Evolutionary conservation across 2,888 invertebrate genomes (phyloP), one percentile per base, ranked within the genome.

Genomic region (Lydus trimaculatus): DNA sequence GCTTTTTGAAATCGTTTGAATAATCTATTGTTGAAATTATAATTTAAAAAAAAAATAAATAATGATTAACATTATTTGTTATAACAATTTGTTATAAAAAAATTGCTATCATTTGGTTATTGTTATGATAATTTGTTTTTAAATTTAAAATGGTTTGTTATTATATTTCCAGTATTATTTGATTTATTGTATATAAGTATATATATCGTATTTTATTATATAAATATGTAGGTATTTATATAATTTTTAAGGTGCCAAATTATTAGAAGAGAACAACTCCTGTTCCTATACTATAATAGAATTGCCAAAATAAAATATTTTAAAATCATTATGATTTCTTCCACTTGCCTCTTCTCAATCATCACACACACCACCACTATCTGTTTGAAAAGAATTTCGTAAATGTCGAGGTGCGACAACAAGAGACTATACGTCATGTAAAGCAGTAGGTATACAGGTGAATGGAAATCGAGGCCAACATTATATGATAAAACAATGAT

Each of bases 131-230:
- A 36, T 43, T n/a, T 7, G n/a, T 17, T 43, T 17, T 43, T 5
- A 17, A 43, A 6, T 17, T 23, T 13, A 23, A 11, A 8, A 20
- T 48, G 20, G 48, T 48, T 52, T 23, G 52, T 52, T 52, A 20
- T 48, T 36, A 43, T 43, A 48, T 52, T 23, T 25, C 20, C 63
- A 63, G 63, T 63, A 63, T 63, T 63, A 63, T 48, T 63, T 52
- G 23, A 31, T n/a, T 48, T 48, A 48, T n/a, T 62, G 52, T 62
- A n/a, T n/a, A n/a, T n/a, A n/a, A n/a, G n/a, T 28, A 28, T 28
- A 31, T 3, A 62, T 62, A 62, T 62, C 39, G n/a, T n/a, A 6
- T 39, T 43, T 43, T 6, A 61, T 17, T 36, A 17, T 36, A 17
- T 5, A 2, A 39, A 25, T 39, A 17, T 36, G 8, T 5, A 2